Evolutionary conservation across 2,113 vertebrate species (phyloP), one percentile per base, ranked within the genome.

Genomic region (Abramis brama): DNA sequence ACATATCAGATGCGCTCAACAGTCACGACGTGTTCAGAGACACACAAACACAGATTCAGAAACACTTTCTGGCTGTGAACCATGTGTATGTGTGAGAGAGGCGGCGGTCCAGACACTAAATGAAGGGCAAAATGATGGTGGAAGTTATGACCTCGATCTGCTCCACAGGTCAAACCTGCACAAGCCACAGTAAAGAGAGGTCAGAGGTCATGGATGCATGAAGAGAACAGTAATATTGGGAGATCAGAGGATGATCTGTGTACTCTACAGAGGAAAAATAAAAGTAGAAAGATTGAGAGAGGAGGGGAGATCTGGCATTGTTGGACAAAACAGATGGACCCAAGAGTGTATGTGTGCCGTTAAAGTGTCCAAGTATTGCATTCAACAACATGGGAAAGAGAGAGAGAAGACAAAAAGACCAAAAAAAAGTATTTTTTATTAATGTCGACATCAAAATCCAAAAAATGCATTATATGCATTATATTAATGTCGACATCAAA

Each of bases 121-220:
- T 47, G 43, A 81, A 81, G 60, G 36, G 39, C 60, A 81, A 81
- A 81, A 66, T 66, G 25, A 66, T 81, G n/a, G 60, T 81, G 60
- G 79, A 81, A n/a, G 79, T 39, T 47, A 39, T 66, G 25, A 81
- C 23, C 60, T 81, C 43, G 1, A 19, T 66, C 59, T 10, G 13
- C 39, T 81, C 39, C 57, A 81, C n/a, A 30, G 60, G 79, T 66
- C 79, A 66, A 6, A 81, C 39, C 25, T 1, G 15, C n/a, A 50
- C 12, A 2, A 57, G 75, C 75, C 25, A 27, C 43, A 27, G 33
- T 47, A 21, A 66, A 66, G 59, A 81, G 23, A 66, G 57, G 30
- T 81, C 79, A 66, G 17, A 81, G 13, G 60, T 81, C 60, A 81
- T 0, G 25, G 7, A 66, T 21, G 17, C 62, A 21, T 47, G 60